phyloP scores from a whole-genome alignment of 2,888 invertebrate species.

The Monopis laevigella region DNA sequence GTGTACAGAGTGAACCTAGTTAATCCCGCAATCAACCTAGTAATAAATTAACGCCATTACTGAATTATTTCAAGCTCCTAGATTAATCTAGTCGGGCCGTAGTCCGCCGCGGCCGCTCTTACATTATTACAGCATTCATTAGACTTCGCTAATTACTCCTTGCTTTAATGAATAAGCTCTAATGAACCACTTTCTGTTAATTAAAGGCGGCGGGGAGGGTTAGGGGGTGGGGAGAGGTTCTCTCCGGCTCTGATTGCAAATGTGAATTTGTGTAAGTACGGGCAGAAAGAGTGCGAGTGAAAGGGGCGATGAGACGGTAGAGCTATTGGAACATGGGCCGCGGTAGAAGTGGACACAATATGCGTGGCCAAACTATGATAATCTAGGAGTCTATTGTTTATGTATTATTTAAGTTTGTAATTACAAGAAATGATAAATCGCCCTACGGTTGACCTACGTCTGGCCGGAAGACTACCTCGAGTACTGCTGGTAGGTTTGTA shows the following conservation, averaged over 20 bases:
- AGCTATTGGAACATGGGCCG: too few species aligned
- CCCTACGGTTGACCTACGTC: too few species aligned
- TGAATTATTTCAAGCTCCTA: constrained; percentile 61
- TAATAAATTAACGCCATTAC: constrained; percentile 62
- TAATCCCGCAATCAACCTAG: constrained; percentile 49
- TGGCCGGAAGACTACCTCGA: too few species aligned
- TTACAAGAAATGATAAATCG: too few species aligned
- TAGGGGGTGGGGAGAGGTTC: constrained; percentile 40
- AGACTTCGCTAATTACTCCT: constrained; percentile 90
- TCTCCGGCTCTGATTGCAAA: constrained; percentile 67
- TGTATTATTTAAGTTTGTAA: too few species aligned
- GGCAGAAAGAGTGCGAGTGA: constrained; percentile 60
- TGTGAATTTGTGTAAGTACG: constrained; percentile 67
- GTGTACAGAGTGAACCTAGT: too few species aligned
- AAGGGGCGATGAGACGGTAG: constrained; percentile 65
- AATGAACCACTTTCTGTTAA: constrained; percentile 92
- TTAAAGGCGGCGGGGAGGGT: constrained; percentile 74
- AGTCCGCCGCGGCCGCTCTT: constrained; percentile 67
- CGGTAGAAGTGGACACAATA: too few species aligned
- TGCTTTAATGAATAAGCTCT: constrained; percentile 91
- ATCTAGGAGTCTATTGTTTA: too few species aligned
- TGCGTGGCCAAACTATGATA: too few species aligned
- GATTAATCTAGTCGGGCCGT: constrained; percentile 61
- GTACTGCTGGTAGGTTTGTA: too few species aligned
- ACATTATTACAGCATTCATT: constrained; percentile 85